These are phyloP conservation scores for Pachypeltis micranthus DNA, from an alignment of 1,140 invertebrate genomes.

Conservation along the genomic window DNA sequence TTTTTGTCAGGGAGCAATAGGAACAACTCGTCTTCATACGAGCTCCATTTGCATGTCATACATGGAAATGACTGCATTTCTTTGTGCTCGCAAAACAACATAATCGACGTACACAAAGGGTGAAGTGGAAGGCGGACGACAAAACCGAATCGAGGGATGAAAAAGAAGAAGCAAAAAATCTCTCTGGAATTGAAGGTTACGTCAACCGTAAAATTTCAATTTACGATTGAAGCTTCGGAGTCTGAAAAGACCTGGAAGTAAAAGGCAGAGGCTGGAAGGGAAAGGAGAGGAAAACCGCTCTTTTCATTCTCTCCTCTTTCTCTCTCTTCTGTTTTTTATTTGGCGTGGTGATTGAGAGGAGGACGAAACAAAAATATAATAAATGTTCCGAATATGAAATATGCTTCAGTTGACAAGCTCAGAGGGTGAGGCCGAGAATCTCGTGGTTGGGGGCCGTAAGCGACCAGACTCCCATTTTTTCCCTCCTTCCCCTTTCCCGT, in stretches of 20 bases:
- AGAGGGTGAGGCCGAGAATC: background rate
- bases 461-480: background rate
- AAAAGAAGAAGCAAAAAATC: too few species aligned
- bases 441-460: background rate
- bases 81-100: slow-evolving; percentile 11
- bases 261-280: too few species aligned
- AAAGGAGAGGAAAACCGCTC: slow-evolving; percentile 3
- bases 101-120: slow-evolving; percentile 5
- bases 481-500: background rate
- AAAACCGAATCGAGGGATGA: too few species aligned
- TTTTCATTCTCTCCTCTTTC: background rate
- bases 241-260: too few species aligned
- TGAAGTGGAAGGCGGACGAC: background rate
- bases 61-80: slow-evolving; percentile 15
- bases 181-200: slow-evolving; percentile 13
- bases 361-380: slow-evolving; percentile 13
- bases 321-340: background rate
- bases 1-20: background rate
- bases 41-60: slow-evolving; percentile 14
- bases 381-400: slow-evolving; percentile 16
- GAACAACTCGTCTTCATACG: slow-evolving; percentile 1
- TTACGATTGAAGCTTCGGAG: slow-evolving; percentile 12
- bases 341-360: background rate
- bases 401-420: slow-evolving; percentile 14
- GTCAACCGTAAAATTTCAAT: slow-evolving; percentile 13